Evolutionary conservation across 2,113 vertebrate species (phyloP).

Genomic region (Apteryx owenii): DNA sequence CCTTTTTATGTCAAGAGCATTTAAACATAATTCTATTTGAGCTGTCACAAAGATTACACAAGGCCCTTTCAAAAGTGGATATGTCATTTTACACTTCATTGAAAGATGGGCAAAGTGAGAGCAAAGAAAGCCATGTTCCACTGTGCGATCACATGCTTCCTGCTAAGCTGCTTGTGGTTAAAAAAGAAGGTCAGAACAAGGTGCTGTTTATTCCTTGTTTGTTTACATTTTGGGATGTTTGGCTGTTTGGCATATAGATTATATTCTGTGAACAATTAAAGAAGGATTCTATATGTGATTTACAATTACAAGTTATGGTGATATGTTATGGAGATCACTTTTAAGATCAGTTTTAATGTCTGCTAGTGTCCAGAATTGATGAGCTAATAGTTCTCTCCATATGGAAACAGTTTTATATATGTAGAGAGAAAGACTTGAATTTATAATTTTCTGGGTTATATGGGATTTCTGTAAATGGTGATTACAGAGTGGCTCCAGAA

Average conservation of each 20-base stretch:
- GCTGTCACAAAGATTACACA: slow-evolving; percentile 75
- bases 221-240: not conserved
- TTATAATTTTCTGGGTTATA: not conserved
- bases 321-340: not conserved
- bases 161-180: slow-evolving; percentile 77
- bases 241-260: not conserved
- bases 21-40: slow-evolving; percentile 80
- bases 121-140: slow-evolving; percentile 21
- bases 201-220: slow-evolving; percentile 44
- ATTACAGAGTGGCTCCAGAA: not conserved
- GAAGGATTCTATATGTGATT: not conserved
- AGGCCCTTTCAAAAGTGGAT: slow-evolving; percentile 78
- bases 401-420: not conserved
- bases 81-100: slow-evolving; percentile 69
- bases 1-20: slow-evolving; percentile 71
- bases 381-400: not conserved
- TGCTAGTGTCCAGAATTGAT: not conserved
- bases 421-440: not conserved
- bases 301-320: not conserved
- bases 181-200: slow-evolving; percentile 84
- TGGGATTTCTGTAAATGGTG: not conserved
- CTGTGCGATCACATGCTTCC: slow-evolving; percentile 75
- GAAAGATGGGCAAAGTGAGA: slow-evolving; percentile 26
- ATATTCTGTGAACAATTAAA: not conserved
- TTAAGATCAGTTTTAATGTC: not conserved